Percentiles rank a stretch among this genome's conserved stretches.
These are phyloP conservation scores for Rotaria socialis DNA, from an alignment of 2,888 invertebrate genomes.

Conservation along the genomic window DNA sequence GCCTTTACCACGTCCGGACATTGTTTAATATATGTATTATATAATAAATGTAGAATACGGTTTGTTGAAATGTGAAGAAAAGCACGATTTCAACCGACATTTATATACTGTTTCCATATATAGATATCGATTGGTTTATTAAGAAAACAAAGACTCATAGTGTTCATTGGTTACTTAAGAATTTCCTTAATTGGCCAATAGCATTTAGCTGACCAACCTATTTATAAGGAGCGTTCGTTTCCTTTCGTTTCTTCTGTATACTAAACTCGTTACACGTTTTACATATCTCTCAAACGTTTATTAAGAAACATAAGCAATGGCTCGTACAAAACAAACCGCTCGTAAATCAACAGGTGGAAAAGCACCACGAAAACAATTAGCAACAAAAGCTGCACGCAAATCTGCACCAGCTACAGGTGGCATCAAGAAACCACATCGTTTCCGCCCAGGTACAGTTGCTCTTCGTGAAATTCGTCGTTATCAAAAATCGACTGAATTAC, in stretches of 20 bases:
- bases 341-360: slow-evolving; percentile 95
- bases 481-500: slow-evolving; percentile 88
- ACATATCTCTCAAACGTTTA: slow-evolving; percentile 2
- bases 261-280: not conserved
- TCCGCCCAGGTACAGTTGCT: slow-evolving; percentile 89
- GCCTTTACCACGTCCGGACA: slow-evolving; percentile 77
- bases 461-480: slow-evolving; percentile 93
- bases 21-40: slow-evolving; percentile 52
- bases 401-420: slow-evolving; percentile 89
- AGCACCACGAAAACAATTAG: slow-evolving; percentile 85
- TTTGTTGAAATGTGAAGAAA: not conserved
- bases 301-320: slow-evolving; percentile 66
- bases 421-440: slow-evolving; percentile 92
- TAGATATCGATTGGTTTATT: not conserved
- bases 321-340: slow-evolving; percentile 94
- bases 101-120: not conserved
- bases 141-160: slow-evolving; percentile 19
- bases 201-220: not conserved
- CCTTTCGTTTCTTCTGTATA: slow-evolving; percentile 2
- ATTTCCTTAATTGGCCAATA: not conserved
- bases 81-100: not conserved
- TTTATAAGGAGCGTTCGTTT: not conserved
- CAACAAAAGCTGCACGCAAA: slow-evolving; percentile 89
- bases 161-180: not conserved
- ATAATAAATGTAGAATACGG: not conserved